Evolutionary conservation across 2,797 vertebrate species (phyloP).

Genomic region (Rhodeus uyekii): DNA sequence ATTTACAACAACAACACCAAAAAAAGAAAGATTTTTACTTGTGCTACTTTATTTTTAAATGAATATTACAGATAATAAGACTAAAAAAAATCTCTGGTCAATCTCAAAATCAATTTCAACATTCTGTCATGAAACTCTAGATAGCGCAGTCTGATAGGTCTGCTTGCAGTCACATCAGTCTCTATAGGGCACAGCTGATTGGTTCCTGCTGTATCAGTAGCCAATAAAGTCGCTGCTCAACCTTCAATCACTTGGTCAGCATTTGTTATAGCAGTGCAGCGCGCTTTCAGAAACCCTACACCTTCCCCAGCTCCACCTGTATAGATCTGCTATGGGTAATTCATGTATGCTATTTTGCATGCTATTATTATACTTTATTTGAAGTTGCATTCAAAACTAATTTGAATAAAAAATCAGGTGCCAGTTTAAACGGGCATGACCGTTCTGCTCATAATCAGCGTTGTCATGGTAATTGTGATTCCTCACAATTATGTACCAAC

Average conservation of each 20-base stretch:
- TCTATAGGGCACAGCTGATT: background rate
- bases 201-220: background rate
- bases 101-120: background rate
- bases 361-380: too few relatives aligned
- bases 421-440: background rate
- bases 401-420: background rate
- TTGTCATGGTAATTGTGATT: slow-evolving; percentile 17
- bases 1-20: too few relatives aligned
- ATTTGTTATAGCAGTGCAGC: background rate
- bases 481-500: background rate
- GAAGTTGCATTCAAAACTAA: background rate
- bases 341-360: too few relatives aligned
- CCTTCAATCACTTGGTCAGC: background rate
- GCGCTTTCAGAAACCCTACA: background rate
- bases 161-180: background rate
- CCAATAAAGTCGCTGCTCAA: background rate
- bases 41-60: too few relatives aligned
- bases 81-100: background rate
- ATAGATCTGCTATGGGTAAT: background rate
- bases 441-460: background rate
- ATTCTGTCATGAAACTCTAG: background rate
- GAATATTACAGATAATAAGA: too few relatives aligned
- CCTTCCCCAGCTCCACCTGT: background rate
- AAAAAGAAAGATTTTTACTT: background rate
- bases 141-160: background rate